Evolutionary conservation across 2,113 vertebrate genomes (phyloP).

Genomic region (Lycocorax pyrrhopterus): DNA sequence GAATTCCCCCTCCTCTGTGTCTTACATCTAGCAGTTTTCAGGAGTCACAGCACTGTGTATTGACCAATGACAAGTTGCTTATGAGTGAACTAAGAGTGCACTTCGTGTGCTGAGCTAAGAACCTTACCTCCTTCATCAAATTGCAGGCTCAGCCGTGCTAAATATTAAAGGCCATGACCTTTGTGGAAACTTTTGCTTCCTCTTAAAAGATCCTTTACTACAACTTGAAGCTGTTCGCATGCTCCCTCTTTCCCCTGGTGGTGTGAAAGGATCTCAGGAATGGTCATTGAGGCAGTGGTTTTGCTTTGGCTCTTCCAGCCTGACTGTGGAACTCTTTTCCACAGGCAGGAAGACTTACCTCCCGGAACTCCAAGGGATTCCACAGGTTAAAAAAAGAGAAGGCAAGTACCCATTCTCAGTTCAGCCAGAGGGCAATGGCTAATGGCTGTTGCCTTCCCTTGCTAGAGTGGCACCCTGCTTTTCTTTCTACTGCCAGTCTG

Average conservation of each 20-base stretch:
- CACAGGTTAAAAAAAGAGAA: neutral
- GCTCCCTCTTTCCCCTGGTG: neutral
- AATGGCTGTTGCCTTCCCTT: neutral
- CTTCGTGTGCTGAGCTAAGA: neutral
- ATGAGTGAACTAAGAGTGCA: neutral
- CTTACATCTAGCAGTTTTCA: neutral
- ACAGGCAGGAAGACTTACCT: neutral
- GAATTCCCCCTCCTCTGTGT: neutral
- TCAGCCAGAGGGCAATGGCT: neutral
- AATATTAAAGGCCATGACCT: neutral
- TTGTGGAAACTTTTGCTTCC: neutral
- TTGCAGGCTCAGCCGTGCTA: neutral
- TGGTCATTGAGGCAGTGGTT: neutral
- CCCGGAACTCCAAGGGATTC: neutral
- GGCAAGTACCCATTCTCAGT: neutral
- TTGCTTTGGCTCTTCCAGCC: neutral
- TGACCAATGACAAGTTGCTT: neutral
- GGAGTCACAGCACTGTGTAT: neutral
- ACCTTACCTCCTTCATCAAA: neutral
- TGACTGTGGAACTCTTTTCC: neutral
- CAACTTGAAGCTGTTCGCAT: neutral
- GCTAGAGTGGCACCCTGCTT: neutral
- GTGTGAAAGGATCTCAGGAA: neutral
- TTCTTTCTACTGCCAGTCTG: neutral
- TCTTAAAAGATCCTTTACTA: neutral